A percentile compares a stretch with the other conserved stretches of the same genome.
phyloP scores from a whole-genome alignment of 2,888 invertebrate species.

The Lottia gigantea region DNA sequence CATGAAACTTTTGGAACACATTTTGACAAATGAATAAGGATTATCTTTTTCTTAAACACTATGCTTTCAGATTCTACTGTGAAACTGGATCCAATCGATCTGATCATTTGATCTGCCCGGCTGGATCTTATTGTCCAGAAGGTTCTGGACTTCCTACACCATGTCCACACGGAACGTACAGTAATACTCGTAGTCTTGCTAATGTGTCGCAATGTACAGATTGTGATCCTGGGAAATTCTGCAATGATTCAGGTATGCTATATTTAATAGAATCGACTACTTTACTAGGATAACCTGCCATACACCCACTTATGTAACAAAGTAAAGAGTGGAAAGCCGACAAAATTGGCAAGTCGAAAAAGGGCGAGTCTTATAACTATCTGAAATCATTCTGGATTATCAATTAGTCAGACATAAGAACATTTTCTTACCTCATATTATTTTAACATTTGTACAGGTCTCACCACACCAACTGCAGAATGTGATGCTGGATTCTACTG shows the following conservation, averaged over 20 bases:
- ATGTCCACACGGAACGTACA: slow-evolving; percentile 56
- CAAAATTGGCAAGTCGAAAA: too few species aligned
- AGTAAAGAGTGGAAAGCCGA: too few species aligned
- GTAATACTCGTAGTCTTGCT: slow-evolving; percentile 48
- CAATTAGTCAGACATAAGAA: too few species aligned
- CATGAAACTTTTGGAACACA: too few species aligned
- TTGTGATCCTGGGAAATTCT: slow-evolving; percentile 63
- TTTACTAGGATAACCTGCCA: too few species aligned
- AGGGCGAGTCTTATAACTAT: too few species aligned
- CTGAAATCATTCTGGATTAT: too few species aligned
- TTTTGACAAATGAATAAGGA: too few species aligned
- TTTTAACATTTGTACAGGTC: slow-evolving; percentile 41
- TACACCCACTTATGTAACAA: too few species aligned
- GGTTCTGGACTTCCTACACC: slow-evolving; percentile 50
- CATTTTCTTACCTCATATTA: neutral
- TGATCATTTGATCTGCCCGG: slow-evolving; percentile 50
- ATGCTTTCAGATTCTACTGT: slow-evolving; percentile 58
- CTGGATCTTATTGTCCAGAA: slow-evolving; percentile 48
- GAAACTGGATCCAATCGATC: slow-evolving; percentile 53
- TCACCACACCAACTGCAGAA: slow-evolving; percentile 49
- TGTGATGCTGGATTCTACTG: slow-evolving; percentile 66
- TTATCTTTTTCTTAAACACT: too few species aligned
- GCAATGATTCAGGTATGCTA: slow-evolving; percentile 60
- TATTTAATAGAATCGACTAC: too few species aligned
- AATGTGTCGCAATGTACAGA: slow-evolving; percentile 51